A percentile compares a stretch with the other conserved stretches of the same genome.
phyloP scores from a whole-genome alignment of 1,140 invertebrate species.

The Drosophila nigrodunni region DNA sequence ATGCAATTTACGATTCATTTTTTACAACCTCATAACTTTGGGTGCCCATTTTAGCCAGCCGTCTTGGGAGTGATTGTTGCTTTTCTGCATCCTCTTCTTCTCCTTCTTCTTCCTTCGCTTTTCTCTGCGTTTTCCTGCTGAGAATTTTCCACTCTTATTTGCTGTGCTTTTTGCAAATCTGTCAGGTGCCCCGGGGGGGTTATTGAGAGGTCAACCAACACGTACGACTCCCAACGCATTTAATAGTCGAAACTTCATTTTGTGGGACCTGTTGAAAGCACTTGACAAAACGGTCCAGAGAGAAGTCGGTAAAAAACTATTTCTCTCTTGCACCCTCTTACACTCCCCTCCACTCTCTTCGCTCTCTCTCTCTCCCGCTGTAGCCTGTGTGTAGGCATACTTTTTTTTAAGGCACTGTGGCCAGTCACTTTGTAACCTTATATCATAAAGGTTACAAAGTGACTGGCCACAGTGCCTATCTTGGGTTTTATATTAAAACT shows the following conservation, averaged over 20 bases:
- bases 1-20: constrained; percentile 82
- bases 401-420: too few relatives aligned
- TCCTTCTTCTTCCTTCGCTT: background rate
- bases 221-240: background rate
- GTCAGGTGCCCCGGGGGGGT: constrained; percentile 4
- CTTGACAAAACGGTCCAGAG: background rate
- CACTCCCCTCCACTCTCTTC: too few relatives aligned
- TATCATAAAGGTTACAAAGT: too few relatives aligned
- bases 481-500: too few relatives aligned
- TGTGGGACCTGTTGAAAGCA: background rate
- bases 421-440: too few relatives aligned
- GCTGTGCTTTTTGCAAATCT: background rate
- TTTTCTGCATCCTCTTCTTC: background rate
- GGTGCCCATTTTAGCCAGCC: constrained; percentile 16
- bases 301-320: too few relatives aligned
- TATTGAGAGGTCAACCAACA: constrained; percentile 18
- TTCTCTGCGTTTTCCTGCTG: background rate
- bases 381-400: too few relatives aligned
- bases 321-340: too few relatives aligned
- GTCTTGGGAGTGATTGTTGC: constrained; percentile 20
- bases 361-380: too few relatives aligned
- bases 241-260: background rate
- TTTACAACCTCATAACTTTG: constrained; percentile 76
- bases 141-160: background rate
- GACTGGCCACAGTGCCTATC: too few relatives aligned